Evolutionary conservation across 2,888 invertebrate genomes (phyloP), one percentile per base, ranked within the genome.

Genomic region (Eristalis tenax): DNA sequence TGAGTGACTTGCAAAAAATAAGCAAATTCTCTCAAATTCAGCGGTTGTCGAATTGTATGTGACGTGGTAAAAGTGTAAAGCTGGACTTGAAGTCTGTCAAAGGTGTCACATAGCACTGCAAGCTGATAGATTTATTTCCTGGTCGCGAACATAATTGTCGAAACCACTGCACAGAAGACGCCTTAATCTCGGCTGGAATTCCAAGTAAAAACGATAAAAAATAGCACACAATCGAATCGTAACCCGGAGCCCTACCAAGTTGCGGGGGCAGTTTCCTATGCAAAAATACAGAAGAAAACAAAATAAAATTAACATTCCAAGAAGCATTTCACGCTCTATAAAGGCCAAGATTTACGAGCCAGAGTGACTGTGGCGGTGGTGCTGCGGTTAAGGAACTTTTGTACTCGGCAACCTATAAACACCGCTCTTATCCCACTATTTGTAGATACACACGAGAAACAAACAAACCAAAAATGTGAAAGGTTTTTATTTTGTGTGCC

Each of bases 321-420:
- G 59, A 71, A 59, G 66, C 73, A 40, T 74, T 61, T 68, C 80
- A 74, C 61, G 68, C 43, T 50, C 73, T 35, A 78, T 78, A 71
- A 78, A 65, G 57, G 28, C 57, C 18, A 65, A 57, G 68, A 66
- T 73, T 80, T 80, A 80, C 61, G 10, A 61, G 18, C 28, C 63
- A 56, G 13, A 28, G 26, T 56, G 50, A 63, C 35, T 50, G 50
- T 43, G n/a, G n/a, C n/a, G n/a, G n/a, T n/a, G n/a, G 43, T 18
- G 50, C 50, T 56, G 32, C 32, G 63, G 56, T 70, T 61, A 63
- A 77, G 32, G 26, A 77, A 61, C 69, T 32, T 63, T 65, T 65
- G 22, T 23, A 18, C 50, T 50, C 50, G 18, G 18, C 59, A 59
- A 59, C 23, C 59, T 26, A 23, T 59, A 23, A 59, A 59, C 23